phyloP scores from a whole-genome alignment of 2,888 invertebrate genomes.

The Lumbricus terrestris region DNA sequence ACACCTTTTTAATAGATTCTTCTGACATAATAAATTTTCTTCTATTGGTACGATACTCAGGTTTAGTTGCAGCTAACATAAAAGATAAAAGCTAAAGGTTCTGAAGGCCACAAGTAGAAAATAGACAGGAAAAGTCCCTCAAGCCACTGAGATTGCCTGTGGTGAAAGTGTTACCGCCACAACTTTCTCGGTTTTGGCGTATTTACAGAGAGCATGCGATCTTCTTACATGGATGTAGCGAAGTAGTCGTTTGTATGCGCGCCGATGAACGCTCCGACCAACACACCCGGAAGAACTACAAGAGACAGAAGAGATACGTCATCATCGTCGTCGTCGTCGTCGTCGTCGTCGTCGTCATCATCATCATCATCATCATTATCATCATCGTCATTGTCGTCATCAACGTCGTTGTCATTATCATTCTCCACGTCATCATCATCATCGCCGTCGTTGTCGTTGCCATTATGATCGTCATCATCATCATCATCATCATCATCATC shows the following conservation, averaged over 20 bases:
- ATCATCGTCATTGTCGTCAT: slow-evolving; percentile 13
- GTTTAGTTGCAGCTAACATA: no score
- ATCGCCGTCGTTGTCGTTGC: no score
- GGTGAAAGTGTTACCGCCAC: no score
- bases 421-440: not conserved
- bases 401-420: not conserved
- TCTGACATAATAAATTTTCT: no score
- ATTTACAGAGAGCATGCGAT: not conserved
- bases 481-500: not conserved
- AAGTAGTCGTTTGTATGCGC: slow-evolving; percentile 55
- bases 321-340: not conserved
- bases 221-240: slow-evolving; percentile 51
- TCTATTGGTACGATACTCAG: no score
- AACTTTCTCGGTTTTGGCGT: no score
- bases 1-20: no score
- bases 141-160: no score
- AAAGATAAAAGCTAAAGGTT: no score
- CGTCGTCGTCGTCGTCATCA: not conserved
- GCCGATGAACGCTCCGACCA: slow-evolving; percentile 57
- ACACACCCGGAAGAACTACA: slow-evolving; percentile 55
- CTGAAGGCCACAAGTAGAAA: no score
- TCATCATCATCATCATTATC: not conserved
- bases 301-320: slow-evolving; percentile 18
- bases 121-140: no score
- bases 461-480: not conserved